Evolutionary conservation across 2,113 vertebrate genomes (phyloP), one percentile per base, ranked within the genome.

Genomic region (Cyprinus carpio): DNA sequence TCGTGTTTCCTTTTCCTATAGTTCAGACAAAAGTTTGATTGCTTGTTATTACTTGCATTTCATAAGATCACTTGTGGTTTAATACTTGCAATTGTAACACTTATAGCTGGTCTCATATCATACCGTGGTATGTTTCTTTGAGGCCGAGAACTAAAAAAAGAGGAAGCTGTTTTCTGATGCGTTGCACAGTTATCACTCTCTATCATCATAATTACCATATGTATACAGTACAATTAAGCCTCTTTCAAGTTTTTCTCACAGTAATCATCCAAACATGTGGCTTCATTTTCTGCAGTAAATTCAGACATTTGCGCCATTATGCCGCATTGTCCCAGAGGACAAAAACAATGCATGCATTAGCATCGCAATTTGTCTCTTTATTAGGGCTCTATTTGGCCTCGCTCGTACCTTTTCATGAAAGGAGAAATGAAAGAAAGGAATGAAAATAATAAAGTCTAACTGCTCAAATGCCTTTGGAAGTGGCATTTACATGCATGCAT

Each of bases 221-320:
- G 81, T 58, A 83, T 83, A 83, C 81, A 72, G 81, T 83, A 83
- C 81, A 83, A 83, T 83, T 83, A 82, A 72, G 49, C 81, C 81
- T 83, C 65, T 83, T 72, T 83, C 65, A 69, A 49, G 25, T 34
- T 82, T 82, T 69, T 49, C 64, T 49, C 81, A 83, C 81, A 72
- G 81, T 72, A 83, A 83, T 83, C 81, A 83, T 83, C 65, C 81
- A 56, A 83, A 83, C 81, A 72, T 20, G 81, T 58, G 80, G 65
- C 67, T 72, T 72, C 81, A 40, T 74, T 83, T 82, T 69, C 81
- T 27, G 23, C 49, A n/a, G 46, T 40, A 62, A 16, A 74, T 74
- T 62, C 67, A 65, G 23, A 72, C 56, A 81, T 85, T 80, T 40
- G 46, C 78, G 75, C 65, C 71, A 85, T 85, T 75, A 81, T 51